Evolutionary conservation across 2,113 vertebrate genomes (phyloP).

Genomic region (Pterophyllum scalare): DNA sequence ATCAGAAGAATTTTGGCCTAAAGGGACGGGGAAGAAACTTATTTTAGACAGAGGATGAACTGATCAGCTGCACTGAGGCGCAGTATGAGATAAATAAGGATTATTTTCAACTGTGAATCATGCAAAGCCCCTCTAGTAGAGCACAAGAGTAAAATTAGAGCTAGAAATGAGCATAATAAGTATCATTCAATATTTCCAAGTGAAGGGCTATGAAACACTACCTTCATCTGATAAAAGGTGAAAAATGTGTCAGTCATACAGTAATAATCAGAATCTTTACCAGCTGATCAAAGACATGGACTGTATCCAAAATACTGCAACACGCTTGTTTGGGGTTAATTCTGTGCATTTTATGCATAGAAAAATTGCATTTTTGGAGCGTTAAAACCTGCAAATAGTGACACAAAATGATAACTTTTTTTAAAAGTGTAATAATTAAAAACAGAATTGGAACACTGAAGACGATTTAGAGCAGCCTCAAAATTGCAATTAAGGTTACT

Average conservation of each 20-base stretch:
- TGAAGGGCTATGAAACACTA: not conserved
- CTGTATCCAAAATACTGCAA: too few species aligned
- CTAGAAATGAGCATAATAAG: not conserved
- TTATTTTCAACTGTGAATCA: slow-evolving; percentile 1
- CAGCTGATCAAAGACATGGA: too few species aligned
- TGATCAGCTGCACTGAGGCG: not conserved
- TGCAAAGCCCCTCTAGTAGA: slow-evolving; percentile 3
- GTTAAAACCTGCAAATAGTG: not conserved
- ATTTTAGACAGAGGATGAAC: slow-evolving; percentile 3
- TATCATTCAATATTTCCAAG: not conserved
- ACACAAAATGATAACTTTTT: not conserved
- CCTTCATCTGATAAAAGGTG: not conserved
- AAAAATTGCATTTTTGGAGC: not conserved
- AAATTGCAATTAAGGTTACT: not conserved
- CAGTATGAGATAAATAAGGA: not conserved
- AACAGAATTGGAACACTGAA: not conserved
- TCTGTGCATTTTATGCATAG: not conserved
- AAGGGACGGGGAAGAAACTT: not conserved
- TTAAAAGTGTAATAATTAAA: not conserved
- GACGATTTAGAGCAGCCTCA: not conserved
- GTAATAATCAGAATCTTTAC: too few species aligned
- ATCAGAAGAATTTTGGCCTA: not conserved
- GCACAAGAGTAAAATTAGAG: not conserved
- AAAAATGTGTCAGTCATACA: too few species aligned
- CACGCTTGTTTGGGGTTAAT: too few species aligned